Evolutionary conservation across 2,797 vertebrate species (phyloP).

Genomic region (Poeciliopsis infans): DNA sequence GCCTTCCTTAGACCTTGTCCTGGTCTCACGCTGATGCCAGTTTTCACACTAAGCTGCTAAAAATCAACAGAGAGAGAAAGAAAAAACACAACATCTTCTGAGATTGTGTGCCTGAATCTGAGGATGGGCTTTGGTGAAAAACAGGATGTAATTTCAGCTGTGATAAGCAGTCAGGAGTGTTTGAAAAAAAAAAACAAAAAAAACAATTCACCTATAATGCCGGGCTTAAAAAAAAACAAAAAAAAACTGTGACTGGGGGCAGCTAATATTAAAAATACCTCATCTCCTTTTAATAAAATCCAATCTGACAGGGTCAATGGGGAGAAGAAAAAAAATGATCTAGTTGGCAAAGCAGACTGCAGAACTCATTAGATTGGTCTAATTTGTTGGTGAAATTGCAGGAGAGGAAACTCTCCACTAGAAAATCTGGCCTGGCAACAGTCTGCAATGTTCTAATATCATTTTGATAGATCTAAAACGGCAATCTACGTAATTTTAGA

Average conservation of each 20-base stretch:
- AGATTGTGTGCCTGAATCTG: neutral
- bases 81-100: neutral
- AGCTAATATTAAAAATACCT: neutral
- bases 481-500: neutral
- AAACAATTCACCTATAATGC: neutral
- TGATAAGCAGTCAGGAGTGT: conserved; percentile 5
- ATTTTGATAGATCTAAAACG: neutral
- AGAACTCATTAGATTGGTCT: neutral
- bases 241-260: neutral
- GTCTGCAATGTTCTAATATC: conserved; percentile 6
- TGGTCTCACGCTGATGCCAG: neutral
- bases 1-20: neutral
- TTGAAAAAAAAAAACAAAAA: conserved; percentile 16
- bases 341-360: neutral
- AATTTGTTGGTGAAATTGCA: conserved; percentile 3
- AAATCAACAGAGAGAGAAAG: neutral
- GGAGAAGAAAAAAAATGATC: neutral
- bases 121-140: conserved; percentile 8
- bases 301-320: too few relatives aligned
- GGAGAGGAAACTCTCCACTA: neutral
- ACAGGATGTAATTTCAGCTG: conserved; percentile 21
- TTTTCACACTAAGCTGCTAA: conserved; percentile 3
- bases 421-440: conserved; percentile 1
- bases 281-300: conserved; percentile 7
- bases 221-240: conserved; percentile 7